These are phyloP conservation scores for Plectrocnemia conspersa DNA, from an alignment of 1,140 invertebrate genomes.

Conservation along the genomic window DNA sequence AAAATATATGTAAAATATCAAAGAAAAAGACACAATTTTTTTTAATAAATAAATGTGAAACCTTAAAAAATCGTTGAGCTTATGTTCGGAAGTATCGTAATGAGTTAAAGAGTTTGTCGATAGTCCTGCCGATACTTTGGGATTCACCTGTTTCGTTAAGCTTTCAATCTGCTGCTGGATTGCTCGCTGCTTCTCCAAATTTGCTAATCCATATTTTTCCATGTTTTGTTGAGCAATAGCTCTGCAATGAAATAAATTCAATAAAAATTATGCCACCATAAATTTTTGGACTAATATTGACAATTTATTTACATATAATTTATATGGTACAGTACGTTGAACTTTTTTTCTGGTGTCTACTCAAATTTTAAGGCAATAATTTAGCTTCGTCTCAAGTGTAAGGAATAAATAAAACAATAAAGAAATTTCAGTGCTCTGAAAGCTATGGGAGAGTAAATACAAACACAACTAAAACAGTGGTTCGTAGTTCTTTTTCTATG, in stretches of 20 bases:
- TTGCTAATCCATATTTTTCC: slow-evolving; percentile 52
- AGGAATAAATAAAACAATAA: too few species aligned
- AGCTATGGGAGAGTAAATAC: too few species aligned
- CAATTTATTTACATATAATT: too few species aligned
- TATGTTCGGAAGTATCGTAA: slow-evolving; percentile 48
- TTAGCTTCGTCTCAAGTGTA: too few species aligned
- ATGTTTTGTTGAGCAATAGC: slow-evolving; percentile 55
- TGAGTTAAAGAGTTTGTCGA: slow-evolving; percentile 36
- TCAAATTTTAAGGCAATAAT: too few species aligned
- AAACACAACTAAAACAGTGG: too few species aligned
- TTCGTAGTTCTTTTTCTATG: too few species aligned
- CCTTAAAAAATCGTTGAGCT: slow-evolving; percentile 51
- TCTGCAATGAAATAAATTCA: slow-evolving; percentile 30
- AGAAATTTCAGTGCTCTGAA: too few species aligned
- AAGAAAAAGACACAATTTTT: slow-evolving; percentile 4
- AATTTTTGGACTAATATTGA: too few species aligned
- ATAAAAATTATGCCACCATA: too few species aligned
- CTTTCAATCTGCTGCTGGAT: slow-evolving; percentile 47
- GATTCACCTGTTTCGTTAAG: slow-evolving; percentile 27
- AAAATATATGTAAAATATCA: not conserved
- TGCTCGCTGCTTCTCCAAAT: slow-evolving; percentile 52
- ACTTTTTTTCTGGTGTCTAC: too few species aligned
- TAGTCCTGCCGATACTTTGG: slow-evolving; percentile 23
- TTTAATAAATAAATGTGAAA: slow-evolving; percentile 25
- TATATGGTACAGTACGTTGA: too few species aligned